Evolutionary conservation across 2,113 vertebrate genomes (phyloP).

Genomic region (Catagonus wagneri): DNA sequence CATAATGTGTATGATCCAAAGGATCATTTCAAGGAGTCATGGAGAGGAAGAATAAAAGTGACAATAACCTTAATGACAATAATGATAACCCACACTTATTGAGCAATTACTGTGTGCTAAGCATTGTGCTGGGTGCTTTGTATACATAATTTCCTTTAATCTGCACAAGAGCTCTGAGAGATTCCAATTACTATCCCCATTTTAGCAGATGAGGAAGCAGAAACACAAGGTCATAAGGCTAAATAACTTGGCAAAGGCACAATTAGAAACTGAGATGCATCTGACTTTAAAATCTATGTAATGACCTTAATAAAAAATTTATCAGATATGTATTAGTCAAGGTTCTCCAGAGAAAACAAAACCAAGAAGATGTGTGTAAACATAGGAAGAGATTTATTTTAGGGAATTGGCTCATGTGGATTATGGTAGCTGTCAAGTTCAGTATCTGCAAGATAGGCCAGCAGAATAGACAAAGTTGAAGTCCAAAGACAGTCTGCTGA

Average conservation of each 20-base stretch:
- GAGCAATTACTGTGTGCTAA: conserved; percentile 17
- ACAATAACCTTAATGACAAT: not conserved
- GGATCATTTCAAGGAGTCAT: not conserved
- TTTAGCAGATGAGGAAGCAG: conserved; percentile 50
- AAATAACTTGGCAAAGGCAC: not conserved
- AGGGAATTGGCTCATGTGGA: not conserved
- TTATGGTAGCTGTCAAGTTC: not conserved
- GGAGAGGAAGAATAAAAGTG: conserved; percentile 7
- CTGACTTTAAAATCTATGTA: conserved; percentile 31
- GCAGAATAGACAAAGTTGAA: not conserved
- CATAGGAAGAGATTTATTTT: not conserved
- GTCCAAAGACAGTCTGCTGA: not conserved
- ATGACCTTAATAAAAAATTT: not conserved
- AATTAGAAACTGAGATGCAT: conserved; percentile 33
- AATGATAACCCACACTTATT: not conserved
- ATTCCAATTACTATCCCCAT: conserved; percentile 22
- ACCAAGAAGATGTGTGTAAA: not conserved
- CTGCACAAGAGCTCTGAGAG: not conserved
- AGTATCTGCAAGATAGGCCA: not conserved
- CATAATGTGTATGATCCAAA: not conserved
- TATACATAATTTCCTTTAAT: conserved; percentile 31
- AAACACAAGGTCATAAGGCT: not conserved
- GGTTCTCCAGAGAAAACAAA: conserved; percentile 33
- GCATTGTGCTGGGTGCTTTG: conserved; percentile 10
- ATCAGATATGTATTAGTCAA: not conserved